Conservation (phyloP, 2,113 vertebrate species). For the Saiga tatarica region DNA sequence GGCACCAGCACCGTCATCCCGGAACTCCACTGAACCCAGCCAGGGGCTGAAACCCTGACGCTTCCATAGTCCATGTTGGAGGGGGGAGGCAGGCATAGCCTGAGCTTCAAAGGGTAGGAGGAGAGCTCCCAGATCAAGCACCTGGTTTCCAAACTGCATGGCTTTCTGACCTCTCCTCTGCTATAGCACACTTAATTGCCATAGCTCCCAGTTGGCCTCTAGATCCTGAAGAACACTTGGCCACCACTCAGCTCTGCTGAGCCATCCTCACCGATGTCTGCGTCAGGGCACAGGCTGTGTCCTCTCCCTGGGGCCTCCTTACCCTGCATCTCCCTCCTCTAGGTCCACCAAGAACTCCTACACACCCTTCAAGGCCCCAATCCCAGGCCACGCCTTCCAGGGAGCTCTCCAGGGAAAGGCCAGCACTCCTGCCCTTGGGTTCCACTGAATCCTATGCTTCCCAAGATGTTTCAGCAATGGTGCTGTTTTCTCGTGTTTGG, state of each 20-base stretch:
- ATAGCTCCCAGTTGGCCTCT: fast-evolving
- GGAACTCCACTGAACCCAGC: neutral
- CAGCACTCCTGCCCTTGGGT: too few relatives aligned
- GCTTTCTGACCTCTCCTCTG: neutral
- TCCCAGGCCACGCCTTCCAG: neutral
- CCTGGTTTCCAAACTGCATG: neutral
- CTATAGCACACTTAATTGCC: fast-evolving
- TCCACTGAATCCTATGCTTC: neutral
- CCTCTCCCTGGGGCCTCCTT: too few relatives aligned
- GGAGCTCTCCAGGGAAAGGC: neutral
- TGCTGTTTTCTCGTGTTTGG: fast-evolving
- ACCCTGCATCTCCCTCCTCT: neutral
- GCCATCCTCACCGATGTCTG: neutral
- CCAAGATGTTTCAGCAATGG: fast-evolving
- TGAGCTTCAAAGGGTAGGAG: neutral
- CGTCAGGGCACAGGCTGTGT: neutral
- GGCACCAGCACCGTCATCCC: fast-evolving
- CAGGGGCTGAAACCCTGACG: fast-evolving
- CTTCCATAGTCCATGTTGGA: neutral
- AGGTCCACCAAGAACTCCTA: neutral
- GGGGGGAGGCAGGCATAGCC: neutral
- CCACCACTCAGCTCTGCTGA: neutral
- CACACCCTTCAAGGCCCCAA: neutral
- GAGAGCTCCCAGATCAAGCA: neutral
- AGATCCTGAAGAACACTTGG: neutral